Percentiles rank a stretch among this genome's conserved stretches.
Evolutionary conservation across 2,888 invertebrate genomes (phyloP).

Genomic region (Metacarcinus magister): DNA sequence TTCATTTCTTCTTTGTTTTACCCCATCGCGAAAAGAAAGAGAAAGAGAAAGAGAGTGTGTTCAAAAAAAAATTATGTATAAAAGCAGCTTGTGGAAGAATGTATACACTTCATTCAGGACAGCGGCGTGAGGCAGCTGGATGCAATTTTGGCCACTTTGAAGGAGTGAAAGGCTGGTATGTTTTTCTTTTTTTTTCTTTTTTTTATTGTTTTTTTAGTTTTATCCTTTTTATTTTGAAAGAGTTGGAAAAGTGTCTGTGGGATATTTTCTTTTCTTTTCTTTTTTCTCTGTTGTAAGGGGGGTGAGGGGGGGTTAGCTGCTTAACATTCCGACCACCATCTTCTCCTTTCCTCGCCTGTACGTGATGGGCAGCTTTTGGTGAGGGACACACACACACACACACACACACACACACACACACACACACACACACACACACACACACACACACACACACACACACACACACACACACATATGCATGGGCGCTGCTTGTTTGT

Average conservation of each 20-base stretch:
- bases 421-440: constrained; percentile 48
- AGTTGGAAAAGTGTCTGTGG: constrained; percentile 5
- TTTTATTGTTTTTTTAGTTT: neutral
- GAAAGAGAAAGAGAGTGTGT: neutral
- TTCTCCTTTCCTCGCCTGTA: constrained; percentile 15
- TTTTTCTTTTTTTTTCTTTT: neutral
- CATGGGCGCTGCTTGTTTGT: constrained; percentile 16
- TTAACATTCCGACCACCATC: constrained; percentile 10
- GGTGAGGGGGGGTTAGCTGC: neutral
- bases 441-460: constrained; percentile 45
- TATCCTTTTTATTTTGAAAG: neutral
- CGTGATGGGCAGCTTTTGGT: constrained; percentile 10
- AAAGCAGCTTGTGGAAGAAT: neutral
- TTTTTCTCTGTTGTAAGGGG: neutral
- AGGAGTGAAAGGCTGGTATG: constrained; percentile 20
- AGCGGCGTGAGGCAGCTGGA: neutral
- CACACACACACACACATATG: constrained; percentile 1
- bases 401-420: constrained; percentile 48
- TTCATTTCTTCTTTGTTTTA: neutral
- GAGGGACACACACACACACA: constrained; percentile 13
- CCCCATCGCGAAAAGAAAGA: neutral
- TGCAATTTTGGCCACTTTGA: neutral
- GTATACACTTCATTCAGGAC: neutral
- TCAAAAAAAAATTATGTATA: neutral
- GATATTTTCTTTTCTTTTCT: neutral